Evolutionary conservation across 1,140 invertebrate genomes (phyloP), one percentile per base, ranked within the genome.

Genomic region (Plectrocnemia conspersa): DNA sequence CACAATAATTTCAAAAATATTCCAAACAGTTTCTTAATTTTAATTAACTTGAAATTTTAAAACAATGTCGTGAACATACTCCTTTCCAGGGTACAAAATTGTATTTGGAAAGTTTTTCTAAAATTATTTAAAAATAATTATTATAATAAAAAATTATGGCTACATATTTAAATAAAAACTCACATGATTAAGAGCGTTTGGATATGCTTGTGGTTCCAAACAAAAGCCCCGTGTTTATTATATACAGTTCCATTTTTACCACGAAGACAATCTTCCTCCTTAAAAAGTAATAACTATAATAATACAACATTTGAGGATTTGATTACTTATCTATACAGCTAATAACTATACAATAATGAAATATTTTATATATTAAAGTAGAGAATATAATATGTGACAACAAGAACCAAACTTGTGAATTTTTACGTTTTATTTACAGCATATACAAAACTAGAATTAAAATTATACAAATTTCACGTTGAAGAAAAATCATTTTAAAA

Each of bases 201-300:
- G 93, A 76, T 85, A 97, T 64, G 88, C 89, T 71, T 97, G 93
- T 0, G 93, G 91, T 71, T 97, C 92, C 25, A 97, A 73, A 65
- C 89, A 94, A 57, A 97, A 85, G 84, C 89, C 1, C 83, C 85
- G 61, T 94, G 90, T 58, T 83, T 82, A 10, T 78, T 77, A 65
- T 95, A 96, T 0, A 68, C 64, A 0, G 71, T 73, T 9, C 82
- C 82, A 1, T 72, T 68, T 73, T 94, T 93, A 2, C 91, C 92
- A 27, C 45, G 27, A 10, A 44, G n/a, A 7, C 27, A 6, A 29
- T 29, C 27, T n/a, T 29, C 6, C n/a, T 7, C 6, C 6, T 29
- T 29, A 29, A 6, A 29, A 29, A 7, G n/a, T 29, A 29, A 29
- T 29, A 7, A n/a, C 6, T 29, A 7, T 29, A 29, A 7, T n/a